Evolutionary conservation across 2,797 vertebrate genomes (phyloP).

Genomic region (Karalla daura): DNA sequence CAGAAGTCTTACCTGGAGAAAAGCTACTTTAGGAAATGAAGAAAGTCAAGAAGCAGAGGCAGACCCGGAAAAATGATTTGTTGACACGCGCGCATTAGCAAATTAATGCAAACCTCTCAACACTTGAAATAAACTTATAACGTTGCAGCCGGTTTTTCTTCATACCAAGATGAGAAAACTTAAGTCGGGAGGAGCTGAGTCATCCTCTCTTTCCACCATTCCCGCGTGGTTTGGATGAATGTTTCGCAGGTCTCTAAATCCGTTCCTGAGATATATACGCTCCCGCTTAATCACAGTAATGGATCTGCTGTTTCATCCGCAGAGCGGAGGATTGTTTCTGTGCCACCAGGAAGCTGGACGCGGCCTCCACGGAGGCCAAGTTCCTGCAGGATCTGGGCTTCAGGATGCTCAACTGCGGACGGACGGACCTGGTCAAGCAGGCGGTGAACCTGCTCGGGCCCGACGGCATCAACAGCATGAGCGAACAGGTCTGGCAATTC

Average conservation of each 20-base stretch:
- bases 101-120: conserved; percentile 10
- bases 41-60: conserved; percentile 2
- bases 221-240: conserved; percentile 4
- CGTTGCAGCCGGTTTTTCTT: conserved; percentile 1
- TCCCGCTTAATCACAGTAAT: conserved; percentile 47
- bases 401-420: conserved; percentile 87
- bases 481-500: conserved; percentile 82
- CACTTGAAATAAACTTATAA: conserved; percentile 2
- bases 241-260: conserved; percentile 28
- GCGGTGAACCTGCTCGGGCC: conserved; percentile 85
- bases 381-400: conserved; percentile 87
- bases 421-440: conserved; percentile 86
- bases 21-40: conserved; percentile 42
- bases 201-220: conserved; percentile 8
- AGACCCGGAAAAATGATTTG: not conserved
- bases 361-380: conserved; percentile 84
- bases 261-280: conserved; percentile 47
- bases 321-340: conserved; percentile 86
- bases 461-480: conserved; percentile 87
- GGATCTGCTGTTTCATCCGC: conserved; percentile 48
- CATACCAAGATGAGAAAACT: not conserved
- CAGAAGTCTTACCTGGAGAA: conserved; percentile 42
- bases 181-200: conserved; percentile 10
- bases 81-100: conserved; percentile 5
- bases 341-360: conserved; percentile 82